Base-by-base conservation (phyloP, 2,113 vertebrate species). In the Crotophaga sulcirostris region DNA sequence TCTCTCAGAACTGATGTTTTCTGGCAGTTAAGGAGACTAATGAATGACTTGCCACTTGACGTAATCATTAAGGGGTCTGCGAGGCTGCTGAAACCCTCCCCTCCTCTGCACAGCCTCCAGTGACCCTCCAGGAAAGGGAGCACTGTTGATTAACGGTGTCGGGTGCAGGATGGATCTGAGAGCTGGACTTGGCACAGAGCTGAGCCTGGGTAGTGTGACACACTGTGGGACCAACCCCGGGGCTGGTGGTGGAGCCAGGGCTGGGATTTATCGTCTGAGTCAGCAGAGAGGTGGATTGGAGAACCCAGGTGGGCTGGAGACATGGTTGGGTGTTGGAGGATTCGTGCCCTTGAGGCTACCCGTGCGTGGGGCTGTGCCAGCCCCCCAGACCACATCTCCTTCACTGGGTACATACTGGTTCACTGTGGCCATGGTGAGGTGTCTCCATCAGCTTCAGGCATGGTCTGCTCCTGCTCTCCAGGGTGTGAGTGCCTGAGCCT, bases 21-120 rank as follows among this genome's bases (percentile, higher is more conserved):
- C 90, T 87, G 87, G 84, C 87, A 6, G 81, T 78, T 95, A 83
- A 89, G 90, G 84, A 93, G 86, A 70, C 82, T 84, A 76, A 93
- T 72, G 91, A 96, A 94, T 80, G 87, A 69, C 64, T 84, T 38
- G 54, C 92, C 80, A 47, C 78, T 94, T 94, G 95, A 92, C 0
- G 6, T 78, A 87, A 91, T 83, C 79, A 52, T 93, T 94, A 90
- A 93, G 55, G 91, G 81, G 70, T 92, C 79, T 90, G 73, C 80
- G 72, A 77, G 56, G 56, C 96, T 90, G 76, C 89, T 89, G 76
- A 96, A 88, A 70, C 51, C 81, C 63, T 94, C 56, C 47, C 74
- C 29, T 55, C 72, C 36, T 63, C 18, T 42, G 6, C 40, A n/a
- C 11, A 19, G 92, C 77, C 77, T 26, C 69, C 84, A 77, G 78